These are phyloP conservation scores for Mugil cephalus DNA, from an alignment of 2,113 vertebrate genomes.

Conservation along the genomic window DNA sequence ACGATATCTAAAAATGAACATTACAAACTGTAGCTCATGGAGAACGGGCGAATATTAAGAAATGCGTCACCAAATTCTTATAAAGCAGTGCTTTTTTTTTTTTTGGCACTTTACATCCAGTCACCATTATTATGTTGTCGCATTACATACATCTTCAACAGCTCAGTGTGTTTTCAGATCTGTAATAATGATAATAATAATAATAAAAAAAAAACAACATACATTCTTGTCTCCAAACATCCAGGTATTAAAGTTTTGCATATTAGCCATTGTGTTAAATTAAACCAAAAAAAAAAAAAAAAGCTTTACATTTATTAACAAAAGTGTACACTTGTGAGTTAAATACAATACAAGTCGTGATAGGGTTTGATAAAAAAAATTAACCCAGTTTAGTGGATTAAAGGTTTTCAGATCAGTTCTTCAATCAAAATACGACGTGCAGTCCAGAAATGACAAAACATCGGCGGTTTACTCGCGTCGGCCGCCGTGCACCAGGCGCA, in stretches of 20 bases:
- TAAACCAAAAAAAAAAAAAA: conserved; percentile 14
- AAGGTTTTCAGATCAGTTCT: conserved; percentile 14
- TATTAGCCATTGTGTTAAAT: conserved; percentile 39
- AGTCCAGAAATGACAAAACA: conserved; percentile 45
- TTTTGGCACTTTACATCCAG: conserved; percentile 56
- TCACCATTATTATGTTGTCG: conserved; percentile 26
- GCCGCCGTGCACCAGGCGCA: conserved; percentile 4
- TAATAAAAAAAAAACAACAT: not conserved
- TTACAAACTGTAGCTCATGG: conserved; percentile 28
- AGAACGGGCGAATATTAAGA: conserved; percentile 14
- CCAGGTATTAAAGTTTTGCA: conserved; percentile 61
- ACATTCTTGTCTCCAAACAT: conserved; percentile 46
- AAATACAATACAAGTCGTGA: conserved; percentile 25
- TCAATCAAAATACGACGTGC: conserved; percentile 32
- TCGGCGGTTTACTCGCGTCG: conserved; percentile 31
- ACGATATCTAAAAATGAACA: conserved; percentile 32
- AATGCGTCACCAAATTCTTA: conserved; percentile 21
- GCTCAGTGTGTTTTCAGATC: conserved; percentile 28
- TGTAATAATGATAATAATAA: conserved; percentile 13
- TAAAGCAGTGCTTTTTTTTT: conserved; percentile 28
- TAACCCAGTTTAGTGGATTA: not conserved
- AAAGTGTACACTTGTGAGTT: conserved; percentile 26
- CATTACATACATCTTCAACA: conserved; percentile 23
- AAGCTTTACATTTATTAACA: not conserved
- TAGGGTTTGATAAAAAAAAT: not conserved